Percentiles rank a stretch among this genome's conserved stretches.
These are phyloP conservation scores for Phrynocephalus guinanensis DNA, from an alignment of 2,797 vertebrate species.

Conservation along the genomic window DNA sequence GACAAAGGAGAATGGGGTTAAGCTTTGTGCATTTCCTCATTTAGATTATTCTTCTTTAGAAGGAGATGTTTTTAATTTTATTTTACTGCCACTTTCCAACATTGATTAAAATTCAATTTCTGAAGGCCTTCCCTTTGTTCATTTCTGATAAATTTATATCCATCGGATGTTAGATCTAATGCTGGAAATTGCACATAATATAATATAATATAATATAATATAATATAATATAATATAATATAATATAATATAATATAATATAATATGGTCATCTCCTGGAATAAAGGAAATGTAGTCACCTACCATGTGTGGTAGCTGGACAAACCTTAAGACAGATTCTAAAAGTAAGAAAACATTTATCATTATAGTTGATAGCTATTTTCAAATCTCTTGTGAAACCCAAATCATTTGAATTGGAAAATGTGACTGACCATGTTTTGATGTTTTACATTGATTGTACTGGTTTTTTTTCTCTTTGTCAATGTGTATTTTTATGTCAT, in stretches of 20 bases:
- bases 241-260: too few relatives aligned
- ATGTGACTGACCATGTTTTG: background rate
- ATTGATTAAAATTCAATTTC: background rate
- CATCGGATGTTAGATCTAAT: background rate
- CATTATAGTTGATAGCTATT: background rate
- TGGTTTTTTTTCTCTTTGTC: background rate
- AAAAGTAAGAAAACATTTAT: conserved; percentile 10
- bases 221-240: background rate
- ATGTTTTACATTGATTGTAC: conserved; percentile 5
- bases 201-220: background rate
- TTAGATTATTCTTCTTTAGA: background rate
- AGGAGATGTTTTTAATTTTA: background rate
- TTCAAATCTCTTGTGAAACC: background rate
- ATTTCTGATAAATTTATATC: background rate
- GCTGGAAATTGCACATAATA: fast-evolving
- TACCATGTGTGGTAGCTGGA: background rate
- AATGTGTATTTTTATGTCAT: background rate
- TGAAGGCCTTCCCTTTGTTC: background rate
- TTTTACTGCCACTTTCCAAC: background rate
- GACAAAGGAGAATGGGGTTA: background rate
- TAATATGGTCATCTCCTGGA: background rate
- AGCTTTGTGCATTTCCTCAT: background rate
- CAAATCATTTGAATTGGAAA: background rate
- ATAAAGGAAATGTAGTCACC: background rate
- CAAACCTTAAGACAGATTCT: background rate